These are phyloP conservation scores for Plecotus auritus DNA, from an alignment of 2,113 vertebrate species.

Conservation along the genomic window DNA sequence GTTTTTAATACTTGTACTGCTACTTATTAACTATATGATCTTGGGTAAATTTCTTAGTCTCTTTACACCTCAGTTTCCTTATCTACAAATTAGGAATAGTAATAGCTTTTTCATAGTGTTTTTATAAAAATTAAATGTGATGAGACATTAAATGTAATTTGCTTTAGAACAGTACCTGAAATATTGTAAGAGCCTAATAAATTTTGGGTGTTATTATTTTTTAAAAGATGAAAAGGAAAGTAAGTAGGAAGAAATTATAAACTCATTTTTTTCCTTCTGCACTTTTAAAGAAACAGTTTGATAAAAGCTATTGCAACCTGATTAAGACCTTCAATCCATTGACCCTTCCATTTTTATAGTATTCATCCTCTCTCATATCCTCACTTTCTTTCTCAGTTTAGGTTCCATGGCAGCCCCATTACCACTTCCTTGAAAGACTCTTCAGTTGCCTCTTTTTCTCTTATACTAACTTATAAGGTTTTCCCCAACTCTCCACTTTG, in stretches of 20 bases:
- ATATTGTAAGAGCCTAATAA: background rate
- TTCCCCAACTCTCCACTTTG: background rate
- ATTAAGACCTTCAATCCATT: background rate
- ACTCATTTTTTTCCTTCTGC: background rate
- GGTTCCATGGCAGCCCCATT: background rate
- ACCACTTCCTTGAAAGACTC: background rate
- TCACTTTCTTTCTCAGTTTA: background rate
- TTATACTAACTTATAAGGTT: background rate
- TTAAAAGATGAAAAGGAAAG: background rate
- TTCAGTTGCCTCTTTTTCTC: background rate
- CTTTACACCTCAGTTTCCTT: background rate
- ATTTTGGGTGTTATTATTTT: background rate
- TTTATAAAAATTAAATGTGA: background rate
- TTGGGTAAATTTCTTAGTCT: conserved; percentile 1
- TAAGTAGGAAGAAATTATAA: background rate
- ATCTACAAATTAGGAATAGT: conserved; percentile 4
- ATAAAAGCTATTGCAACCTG: background rate
- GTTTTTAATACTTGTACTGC: background rate
- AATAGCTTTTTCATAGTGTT: background rate
- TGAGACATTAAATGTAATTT: background rate
- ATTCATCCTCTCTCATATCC: background rate
- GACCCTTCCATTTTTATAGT: background rate
- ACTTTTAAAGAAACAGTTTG: background rate
- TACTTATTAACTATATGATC: conserved; percentile 20
- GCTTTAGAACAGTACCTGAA: background rate